Percentiles rank a stretch among this genome's conserved stretches.
phyloP scores from a whole-genome alignment of 2,888 invertebrate genomes.

The Ceramica pisi region DNA sequence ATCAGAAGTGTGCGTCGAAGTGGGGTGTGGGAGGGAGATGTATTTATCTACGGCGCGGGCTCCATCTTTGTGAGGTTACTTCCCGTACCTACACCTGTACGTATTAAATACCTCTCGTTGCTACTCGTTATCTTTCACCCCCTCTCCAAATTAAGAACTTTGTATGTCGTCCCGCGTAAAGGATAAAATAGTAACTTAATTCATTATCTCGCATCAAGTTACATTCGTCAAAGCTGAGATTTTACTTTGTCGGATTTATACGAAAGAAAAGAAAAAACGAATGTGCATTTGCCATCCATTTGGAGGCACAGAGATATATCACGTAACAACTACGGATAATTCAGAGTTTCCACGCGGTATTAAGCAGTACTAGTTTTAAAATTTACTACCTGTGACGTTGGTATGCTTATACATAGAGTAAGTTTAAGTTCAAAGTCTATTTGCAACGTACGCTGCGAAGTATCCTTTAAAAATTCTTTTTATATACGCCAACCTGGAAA shows the following conservation, averaged over 20 bases:
- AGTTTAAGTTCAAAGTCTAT: constrained; percentile 77
- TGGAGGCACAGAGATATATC: neutral
- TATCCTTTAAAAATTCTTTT: constrained; percentile 87
- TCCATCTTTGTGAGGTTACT: constrained; percentile 70
- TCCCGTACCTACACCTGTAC: constrained; percentile 79
- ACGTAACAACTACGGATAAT: neutral
- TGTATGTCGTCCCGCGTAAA: constrained; percentile 67
- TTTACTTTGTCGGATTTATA: constrained; percentile 39
- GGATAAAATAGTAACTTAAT: constrained; percentile 69
- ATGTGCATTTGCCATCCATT: neutral
- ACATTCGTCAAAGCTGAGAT: constrained; percentile 43
- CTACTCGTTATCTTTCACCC: constrained; percentile 79
- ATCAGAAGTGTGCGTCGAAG: constrained; percentile 82
- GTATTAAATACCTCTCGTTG: constrained; percentile 76
- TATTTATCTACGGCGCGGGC: constrained; percentile 78
- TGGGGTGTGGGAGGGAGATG: constrained; percentile 72
- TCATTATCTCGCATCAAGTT: constrained; percentile 61
- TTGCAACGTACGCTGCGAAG: constrained; percentile 77
- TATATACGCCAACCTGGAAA: constrained; percentile 84
- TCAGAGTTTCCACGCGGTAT: neutral
- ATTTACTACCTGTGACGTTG: constrained; percentile 5
- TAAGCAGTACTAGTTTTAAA: constrained; percentile 11
- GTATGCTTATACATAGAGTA: constrained; percentile 40
- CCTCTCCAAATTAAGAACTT: constrained; percentile 79
- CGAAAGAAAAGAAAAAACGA: neutral